Percentiles rank a stretch among this genome's conserved stretches.
phyloP scores from a whole-genome alignment of 37 sponge, comb jelly and placozoan species.

The Cliona cf. orientalis region DNA sequence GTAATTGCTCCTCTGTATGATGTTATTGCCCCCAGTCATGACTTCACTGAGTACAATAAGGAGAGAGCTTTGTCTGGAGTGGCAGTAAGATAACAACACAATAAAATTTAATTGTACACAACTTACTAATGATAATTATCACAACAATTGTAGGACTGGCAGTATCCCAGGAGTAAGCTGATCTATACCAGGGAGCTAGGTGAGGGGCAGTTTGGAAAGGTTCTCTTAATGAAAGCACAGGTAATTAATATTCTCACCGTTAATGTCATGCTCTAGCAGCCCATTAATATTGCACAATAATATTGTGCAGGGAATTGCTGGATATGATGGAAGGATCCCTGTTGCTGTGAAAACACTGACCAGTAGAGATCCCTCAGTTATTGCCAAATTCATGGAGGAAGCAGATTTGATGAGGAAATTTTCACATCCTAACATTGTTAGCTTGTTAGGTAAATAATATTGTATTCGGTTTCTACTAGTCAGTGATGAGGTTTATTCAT shows the following conservation, averaged over 20 bases:
- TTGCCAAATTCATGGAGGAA: constrained; percentile 51
- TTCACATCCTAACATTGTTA: constrained; percentile 59
- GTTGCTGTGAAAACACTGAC: constrained; percentile 66
- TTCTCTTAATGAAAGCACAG: constrained; percentile 66
- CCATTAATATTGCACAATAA: not conserved
- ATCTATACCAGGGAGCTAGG: constrained; percentile 43
- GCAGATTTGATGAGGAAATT: constrained; percentile 62
- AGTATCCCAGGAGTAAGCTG: constrained; percentile 43
- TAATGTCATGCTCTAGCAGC: not conserved
- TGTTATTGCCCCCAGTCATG: constrained; percentile 21
- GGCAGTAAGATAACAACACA: not conserved
- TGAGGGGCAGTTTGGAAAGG: too few relatives aligned
- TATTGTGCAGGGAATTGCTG: constrained; percentile 36
- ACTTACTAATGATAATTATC: too few relatives aligned
- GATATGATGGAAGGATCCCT: constrained; percentile 41
- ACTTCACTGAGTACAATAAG: constrained; percentile 36
- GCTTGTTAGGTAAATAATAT: constrained; percentile 42
- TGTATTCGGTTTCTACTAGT: not conserved
- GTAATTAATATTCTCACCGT: not conserved
- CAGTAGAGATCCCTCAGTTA: constrained; percentile 41
- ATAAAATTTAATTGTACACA: not conserved
- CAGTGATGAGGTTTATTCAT: not conserved
- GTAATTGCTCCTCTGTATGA: constrained; percentile 33
- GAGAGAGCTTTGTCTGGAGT: constrained; percentile 1
- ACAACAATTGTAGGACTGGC: constrained; percentile 60